Base-by-base conservation (phyloP, 2,797 vertebrate species). In the Sebastes glaucus region DNA sequence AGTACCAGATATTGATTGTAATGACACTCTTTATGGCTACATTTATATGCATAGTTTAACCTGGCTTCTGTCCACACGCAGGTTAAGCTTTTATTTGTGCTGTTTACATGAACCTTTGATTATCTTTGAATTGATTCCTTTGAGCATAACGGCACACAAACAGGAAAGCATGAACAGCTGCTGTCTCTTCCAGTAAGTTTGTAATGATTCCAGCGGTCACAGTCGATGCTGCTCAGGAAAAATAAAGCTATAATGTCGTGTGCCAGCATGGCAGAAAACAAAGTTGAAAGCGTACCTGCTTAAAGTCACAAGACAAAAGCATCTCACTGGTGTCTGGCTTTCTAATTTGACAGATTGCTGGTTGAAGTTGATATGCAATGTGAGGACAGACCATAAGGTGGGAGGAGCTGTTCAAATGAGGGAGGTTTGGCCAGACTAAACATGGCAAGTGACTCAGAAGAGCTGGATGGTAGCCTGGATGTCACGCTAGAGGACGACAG, bases 401-500 rank as follows among this genome's bases (percentile, higher is more conserved):
- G 75, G 75, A 80, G 82, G 82, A 83, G 81, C 69, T 87, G 76
- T 88, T 91, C 73, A 85, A 82, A 91, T 7, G 4, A 73, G 52
- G 28, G 52, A 86, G 49, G 69, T 81, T 86, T 84, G 83, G 87
- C 80, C 56, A 49, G 59, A 71, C 59, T 71, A 46, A 83, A 77
- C 66, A 78, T 78, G 79, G 71, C 28, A 32, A 74, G 57, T 66
- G 78, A 79, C 52, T 77, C 60, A 85, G 67, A 69, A 23, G 61
- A 79, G 77, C 69, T 84, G 82, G 71, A 85, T 69, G 68, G 33
- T n/a, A n/a, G 76, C 55, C 76, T 71, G 72, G 63, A 27, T 78
- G 74, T 84, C 25, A 64, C 32, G 4, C 28, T 42, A 64, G 72
- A 68, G 68, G 70, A 84, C 23, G 20, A 72, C 69, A 69, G 67